These are phyloP conservation scores for Mastomys coucha DNA, from an alignment of 2,113 vertebrate genomes.

Conservation along the genomic window DNA sequence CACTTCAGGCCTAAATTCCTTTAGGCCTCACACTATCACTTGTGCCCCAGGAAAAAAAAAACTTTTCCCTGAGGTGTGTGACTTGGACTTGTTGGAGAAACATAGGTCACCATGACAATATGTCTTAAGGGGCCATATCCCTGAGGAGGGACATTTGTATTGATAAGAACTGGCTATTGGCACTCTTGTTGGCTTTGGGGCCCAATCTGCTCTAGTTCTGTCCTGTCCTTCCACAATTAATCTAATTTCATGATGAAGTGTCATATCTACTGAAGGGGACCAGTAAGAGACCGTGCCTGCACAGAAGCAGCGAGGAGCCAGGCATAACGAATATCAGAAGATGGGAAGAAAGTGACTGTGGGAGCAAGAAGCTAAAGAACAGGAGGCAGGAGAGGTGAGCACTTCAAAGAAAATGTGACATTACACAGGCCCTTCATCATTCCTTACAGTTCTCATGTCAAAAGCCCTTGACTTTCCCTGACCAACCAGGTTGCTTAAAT, in stretches of 20 bases:
- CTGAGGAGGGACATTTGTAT: neutral
- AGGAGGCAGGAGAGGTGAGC: neutral
- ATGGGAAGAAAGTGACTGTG: neutral
- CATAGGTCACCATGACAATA: slow-evolving; percentile 38
- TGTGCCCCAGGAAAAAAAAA: neutral
- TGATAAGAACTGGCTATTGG: neutral
- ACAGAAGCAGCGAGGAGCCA: neutral
- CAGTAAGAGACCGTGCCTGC: neutral
- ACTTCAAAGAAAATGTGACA: neutral
- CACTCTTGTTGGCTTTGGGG: neutral
- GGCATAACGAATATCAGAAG: neutral
- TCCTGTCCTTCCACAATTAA: neutral
- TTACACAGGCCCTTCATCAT: neutral
- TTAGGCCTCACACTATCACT: neutral
- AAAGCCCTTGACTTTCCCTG: neutral
- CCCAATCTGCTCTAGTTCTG: neutral
- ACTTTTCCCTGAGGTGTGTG: neutral
- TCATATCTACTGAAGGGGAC: neutral
- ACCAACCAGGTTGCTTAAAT: neutral
- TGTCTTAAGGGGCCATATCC: neutral
- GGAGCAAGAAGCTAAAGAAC: neutral
- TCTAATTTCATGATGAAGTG: neutral
- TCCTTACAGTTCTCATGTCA: neutral
- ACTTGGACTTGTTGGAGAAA: slow-evolving; percentile 27
- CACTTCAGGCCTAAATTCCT: neutral